Conservation (phyloP, 2,113 vertebrate species). For the Catharus fuscescens region DNA sequence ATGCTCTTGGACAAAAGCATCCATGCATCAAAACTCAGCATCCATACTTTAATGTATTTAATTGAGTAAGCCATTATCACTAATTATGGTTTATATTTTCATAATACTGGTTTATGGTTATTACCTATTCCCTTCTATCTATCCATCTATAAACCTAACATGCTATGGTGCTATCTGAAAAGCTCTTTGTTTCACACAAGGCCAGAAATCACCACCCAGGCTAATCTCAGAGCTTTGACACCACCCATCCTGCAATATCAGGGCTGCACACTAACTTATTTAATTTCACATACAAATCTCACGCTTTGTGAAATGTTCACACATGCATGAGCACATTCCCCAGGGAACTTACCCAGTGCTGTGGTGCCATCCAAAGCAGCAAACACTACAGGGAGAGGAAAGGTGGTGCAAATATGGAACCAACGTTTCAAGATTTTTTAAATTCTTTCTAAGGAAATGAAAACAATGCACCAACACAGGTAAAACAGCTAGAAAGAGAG, state of each 20-base stretch:
- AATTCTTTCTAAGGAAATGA: not conserved
- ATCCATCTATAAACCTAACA: slow-evolving; percentile 4
- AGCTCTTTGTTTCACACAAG: not conserved
- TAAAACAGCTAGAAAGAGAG: not conserved
- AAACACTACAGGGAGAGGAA: not conserved
- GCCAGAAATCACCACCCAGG: not conserved
- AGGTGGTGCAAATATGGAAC: not conserved
- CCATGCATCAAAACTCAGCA: slow-evolving; percentile 51
- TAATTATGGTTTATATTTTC: slow-evolving; percentile 63
- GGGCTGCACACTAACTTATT: not conserved
- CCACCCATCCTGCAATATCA: not conserved
- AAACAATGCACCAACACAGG: not conserved
- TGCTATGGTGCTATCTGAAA: not conserved
- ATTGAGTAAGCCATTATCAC: slow-evolving; percentile 55
- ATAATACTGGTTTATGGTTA: slow-evolving; percentile 62
- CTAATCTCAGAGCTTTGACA: not conserved
- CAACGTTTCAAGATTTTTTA: not conserved
- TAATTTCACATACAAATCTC: not conserved
- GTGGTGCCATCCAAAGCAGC: not conserved
- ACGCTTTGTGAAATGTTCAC: not conserved
- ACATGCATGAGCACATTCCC: accelerated
- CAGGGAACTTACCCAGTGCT: not conserved
- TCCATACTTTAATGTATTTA: slow-evolving; percentile 45
- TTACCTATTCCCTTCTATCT: slow-evolving; percentile 48
- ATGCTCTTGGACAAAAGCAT: slow-evolving; percentile 56